Percentiles rank a stretch among this genome's conserved stretches.
Evolutionary conservation across 2,888 invertebrate genomes (phyloP).

Genomic region (Drosophila multiciliata): DNA sequence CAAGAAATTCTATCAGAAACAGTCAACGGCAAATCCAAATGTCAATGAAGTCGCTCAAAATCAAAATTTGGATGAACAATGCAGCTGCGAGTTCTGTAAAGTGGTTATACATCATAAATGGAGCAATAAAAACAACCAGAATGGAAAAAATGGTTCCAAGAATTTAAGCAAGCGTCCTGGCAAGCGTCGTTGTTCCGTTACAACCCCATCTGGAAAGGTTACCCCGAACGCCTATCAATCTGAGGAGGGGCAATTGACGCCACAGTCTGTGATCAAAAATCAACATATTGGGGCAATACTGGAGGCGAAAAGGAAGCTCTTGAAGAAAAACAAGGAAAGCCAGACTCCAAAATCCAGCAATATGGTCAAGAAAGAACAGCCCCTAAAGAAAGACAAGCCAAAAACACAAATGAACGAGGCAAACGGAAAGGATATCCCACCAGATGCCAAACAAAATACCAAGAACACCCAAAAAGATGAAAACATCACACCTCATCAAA

Average conservation of each 20-base stretch:
- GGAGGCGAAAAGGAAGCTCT: conserved; percentile 21
- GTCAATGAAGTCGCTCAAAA: neutral
- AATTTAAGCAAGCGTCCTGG: neutral
- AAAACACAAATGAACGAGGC: neutral
- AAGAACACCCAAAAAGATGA: neutral
- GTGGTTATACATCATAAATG: conserved; percentile 31
- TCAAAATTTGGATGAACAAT: neutral
- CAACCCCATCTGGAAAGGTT: neutral
- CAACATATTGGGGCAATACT: conserved; percentile 12
- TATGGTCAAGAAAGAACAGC: neutral
- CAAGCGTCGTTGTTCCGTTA: neutral
- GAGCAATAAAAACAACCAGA: conserved; percentile 13
- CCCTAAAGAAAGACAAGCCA: neutral
- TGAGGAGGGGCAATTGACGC: conserved; percentile 1
- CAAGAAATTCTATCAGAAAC: conserved; percentile 39
- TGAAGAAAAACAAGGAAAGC: conserved; percentile 15
- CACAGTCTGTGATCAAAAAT: neutral
- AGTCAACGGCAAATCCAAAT: neutral
- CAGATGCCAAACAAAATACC: neutral
- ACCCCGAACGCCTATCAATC: neutral
- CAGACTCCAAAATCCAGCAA: neutral
- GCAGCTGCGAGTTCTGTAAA: conserved; percentile 49
- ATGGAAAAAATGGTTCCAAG: conserved; percentile 24
- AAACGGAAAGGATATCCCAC: neutral
- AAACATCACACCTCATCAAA: neutral